Evolutionary conservation across 2,888 invertebrate genomes (phyloP).

Genomic region (Eremobia ochroleuca): DNA sequence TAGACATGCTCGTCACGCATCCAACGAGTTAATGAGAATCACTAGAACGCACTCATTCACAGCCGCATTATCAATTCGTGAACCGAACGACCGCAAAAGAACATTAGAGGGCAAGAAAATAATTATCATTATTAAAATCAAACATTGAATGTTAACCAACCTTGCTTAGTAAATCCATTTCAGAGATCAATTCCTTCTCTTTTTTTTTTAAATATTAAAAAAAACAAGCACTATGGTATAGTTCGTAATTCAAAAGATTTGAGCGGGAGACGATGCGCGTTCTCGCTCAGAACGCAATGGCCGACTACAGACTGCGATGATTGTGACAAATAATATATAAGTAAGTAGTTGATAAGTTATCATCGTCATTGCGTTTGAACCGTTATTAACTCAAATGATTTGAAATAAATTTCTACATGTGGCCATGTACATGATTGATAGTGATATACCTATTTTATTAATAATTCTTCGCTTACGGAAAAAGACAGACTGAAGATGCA

Average conservation of each 20-base stretch:
- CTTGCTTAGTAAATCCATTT: constrained; percentile 73
- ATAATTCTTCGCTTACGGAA: not conserved
- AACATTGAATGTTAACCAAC: constrained; percentile 55
- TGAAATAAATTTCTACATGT: constrained; percentile 49
- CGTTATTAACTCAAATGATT: constrained; percentile 61
- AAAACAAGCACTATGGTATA: constrained; percentile 52
- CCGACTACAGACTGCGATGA: constrained; percentile 58
- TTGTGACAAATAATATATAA: constrained; percentile 65
- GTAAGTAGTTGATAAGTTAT: constrained; percentile 68
- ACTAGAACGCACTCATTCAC: constrained; percentile 36
- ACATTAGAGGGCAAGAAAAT: constrained; percentile 50
- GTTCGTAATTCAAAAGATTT: constrained; percentile 65
- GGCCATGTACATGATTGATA: constrained; percentile 20
- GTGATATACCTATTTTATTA: constrained; percentile 1
- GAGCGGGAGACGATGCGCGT: constrained; percentile 67
- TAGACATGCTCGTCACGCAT: constrained; percentile 17
- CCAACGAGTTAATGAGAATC: constrained; percentile 26
- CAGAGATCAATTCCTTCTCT: constrained; percentile 28
- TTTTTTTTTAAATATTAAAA: constrained; percentile 36
- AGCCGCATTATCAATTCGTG: constrained; percentile 26
- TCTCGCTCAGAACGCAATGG: constrained; percentile 61
- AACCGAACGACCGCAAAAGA: constrained; percentile 50
- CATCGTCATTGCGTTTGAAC: constrained; percentile 61
- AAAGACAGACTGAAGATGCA: not conserved
- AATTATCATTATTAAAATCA: not conserved